Base-by-base conservation (phyloP, 2,888 invertebrate species). In the Archaeoteleia sp. region DNA sequence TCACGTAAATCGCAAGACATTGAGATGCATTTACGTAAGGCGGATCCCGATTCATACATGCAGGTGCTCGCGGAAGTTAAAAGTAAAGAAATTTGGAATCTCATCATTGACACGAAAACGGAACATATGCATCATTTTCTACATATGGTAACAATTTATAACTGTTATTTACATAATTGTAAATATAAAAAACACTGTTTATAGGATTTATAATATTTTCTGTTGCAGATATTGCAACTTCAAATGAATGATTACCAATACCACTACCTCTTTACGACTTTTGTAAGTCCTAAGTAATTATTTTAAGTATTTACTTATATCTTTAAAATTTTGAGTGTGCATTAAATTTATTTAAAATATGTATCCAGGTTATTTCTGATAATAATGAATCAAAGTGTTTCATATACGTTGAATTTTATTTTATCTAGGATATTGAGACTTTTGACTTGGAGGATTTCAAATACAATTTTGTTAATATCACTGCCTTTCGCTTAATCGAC, bases 241-340 rank as follows among this genome's bases (percentile, higher is more conserved):
- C 92, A 93, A 86, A 94, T 94, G 94, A 92, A 93, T 82, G 93
- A 93, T 80, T 93, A 93, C 86, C 92, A 92, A 82, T 94, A 93
- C 81, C 94, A 95, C 83, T 95, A 93, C 85, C 87, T 94, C 66
- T 93, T 94, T 78, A 93, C 93, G 14, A 91, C 91, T 43, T 89
- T 91, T 81, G 88, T 88, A 82, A 87, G 87, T 87, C 78, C 40
- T 9, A 40, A n/a, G 30, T 2, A 30, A 2, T 9, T 30, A 30
- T n/a, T 30, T n/a, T 39, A 17, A 5, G 17, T 39, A 8, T 8
- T 23, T 23, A 23, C 7, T 23, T 5, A 23, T 5, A 5, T 5
- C 4, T 23, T 3, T 23, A 5, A 23, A 3, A 23, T 8, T 37
- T 37, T 2, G 37, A 12, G 14, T 37, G 13, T 37, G 37, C n/a